Evolutionary conservation across 2,797 vertebrate genomes (phyloP).

Genomic region (Hybognathus amarus): DNA sequence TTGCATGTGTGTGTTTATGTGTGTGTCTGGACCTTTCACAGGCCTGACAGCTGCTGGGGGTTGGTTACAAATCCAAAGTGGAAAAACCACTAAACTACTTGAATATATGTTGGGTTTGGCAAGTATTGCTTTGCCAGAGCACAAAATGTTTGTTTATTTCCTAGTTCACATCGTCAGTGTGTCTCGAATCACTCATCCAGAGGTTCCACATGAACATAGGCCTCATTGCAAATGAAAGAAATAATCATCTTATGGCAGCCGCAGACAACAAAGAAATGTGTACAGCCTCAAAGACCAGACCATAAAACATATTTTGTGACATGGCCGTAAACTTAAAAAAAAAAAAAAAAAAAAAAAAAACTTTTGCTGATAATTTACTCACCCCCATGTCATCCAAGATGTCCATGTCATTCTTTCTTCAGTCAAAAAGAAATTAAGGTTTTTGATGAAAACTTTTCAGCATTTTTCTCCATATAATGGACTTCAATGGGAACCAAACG

Average conservation of each 20-base stretch:
- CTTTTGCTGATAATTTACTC: too few species aligned
- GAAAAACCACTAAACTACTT: slow-evolving; percentile 58
- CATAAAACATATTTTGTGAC: slow-evolving; percentile 63
- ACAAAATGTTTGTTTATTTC: slow-evolving; percentile 6
- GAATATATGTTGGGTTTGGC: slow-evolving; percentile 50
- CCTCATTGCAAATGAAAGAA: slow-evolving; percentile 63
- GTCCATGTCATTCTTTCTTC: too few species aligned
- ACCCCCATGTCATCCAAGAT: too few species aligned
- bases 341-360: too few species aligned
- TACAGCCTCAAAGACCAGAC: slow-evolving; percentile 64
- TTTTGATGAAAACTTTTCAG: too few species aligned
- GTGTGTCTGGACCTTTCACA: slow-evolving; percentile 64
- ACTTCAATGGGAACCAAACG: too few species aligned
- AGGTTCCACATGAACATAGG: slow-evolving; percentile 65
- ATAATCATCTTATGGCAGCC: slow-evolving; percentile 68
- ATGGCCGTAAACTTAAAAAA: too few species aligned
- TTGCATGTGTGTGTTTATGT: slow-evolving; percentile 40
- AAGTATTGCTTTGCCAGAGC: slow-evolving; percentile 45
- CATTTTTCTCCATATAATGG: too few species aligned
- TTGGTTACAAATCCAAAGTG: slow-evolving; percentile 64
- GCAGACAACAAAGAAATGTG: slow-evolving; percentile 69
- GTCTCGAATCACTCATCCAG: slow-evolving; percentile 60
- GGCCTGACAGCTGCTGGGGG: slow-evolving; percentile 71
- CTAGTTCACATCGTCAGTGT: slow-evolving; percentile 32
- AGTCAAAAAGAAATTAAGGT: too few species aligned